phyloP scores from a whole-genome alignment of 2,797 vertebrate genomes.

The Coilia nasus region DNA sequence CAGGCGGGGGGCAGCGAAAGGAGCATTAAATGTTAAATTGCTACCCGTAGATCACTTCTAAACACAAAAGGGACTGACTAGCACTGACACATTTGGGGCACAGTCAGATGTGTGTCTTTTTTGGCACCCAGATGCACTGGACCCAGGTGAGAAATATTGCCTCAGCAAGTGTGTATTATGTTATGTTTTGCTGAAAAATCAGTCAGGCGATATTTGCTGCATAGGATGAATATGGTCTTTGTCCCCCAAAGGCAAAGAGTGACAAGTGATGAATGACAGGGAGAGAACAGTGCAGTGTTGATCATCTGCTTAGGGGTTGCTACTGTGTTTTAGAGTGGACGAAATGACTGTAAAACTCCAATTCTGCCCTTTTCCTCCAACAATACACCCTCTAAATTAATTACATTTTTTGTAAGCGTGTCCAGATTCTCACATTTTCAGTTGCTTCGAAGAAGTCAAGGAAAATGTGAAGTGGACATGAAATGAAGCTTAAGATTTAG shows the following conservation, averaged over 20 bases:
- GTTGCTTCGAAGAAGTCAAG: no score
- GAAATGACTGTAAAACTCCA: no score
- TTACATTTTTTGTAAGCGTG: no score
- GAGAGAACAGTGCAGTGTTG: background rate
- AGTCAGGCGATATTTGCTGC: background rate
- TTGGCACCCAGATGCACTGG: background rate
- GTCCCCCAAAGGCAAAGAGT: background rate
- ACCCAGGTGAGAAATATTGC: slow-evolving; percentile 14
- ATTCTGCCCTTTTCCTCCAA: no score
- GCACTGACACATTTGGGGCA: background rate
- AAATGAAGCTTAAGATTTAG: no score
- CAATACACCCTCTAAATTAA: no score
- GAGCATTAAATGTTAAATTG: slow-evolving; percentile 3
- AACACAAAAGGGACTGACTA: background rate
- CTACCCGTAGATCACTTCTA: slow-evolving; percentile 10
- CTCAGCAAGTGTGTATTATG: background rate
- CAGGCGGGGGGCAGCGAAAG: background rate
- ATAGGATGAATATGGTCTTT: slow-evolving; percentile 20
- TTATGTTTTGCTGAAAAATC: background rate
- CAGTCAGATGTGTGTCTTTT: background rate
- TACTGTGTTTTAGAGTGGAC: background rate
- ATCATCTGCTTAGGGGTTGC: background rate
- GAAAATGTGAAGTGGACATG: no score
- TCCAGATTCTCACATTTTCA: no score
- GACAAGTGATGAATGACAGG: background rate